A percentile compares a stretch with the other conserved stretches of the same genome.
Evolutionary conservation across 2,888 invertebrate genomes (phyloP).

Genomic region (Epirrhoe tristata): DNA sequence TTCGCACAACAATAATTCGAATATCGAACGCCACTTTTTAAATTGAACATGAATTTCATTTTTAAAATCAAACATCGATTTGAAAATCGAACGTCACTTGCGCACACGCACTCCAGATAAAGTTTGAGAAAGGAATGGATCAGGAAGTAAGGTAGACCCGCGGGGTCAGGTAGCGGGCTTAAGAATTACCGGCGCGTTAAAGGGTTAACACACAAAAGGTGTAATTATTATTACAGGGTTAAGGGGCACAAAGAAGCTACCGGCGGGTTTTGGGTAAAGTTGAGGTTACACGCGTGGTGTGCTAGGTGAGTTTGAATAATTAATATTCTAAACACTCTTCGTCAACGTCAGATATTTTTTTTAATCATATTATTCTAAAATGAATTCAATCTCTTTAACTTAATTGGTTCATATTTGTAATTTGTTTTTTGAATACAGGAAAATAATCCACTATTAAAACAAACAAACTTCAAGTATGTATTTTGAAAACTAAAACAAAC

Average conservation of each 20-base stretch:
- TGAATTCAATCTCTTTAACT: neutral
- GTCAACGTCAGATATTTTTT: constrained; percentile 30
- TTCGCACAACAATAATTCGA: constrained; percentile 42
- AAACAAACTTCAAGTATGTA: too few species aligned
- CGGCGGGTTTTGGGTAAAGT: constrained; percentile 70
- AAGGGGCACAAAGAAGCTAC: constrained; percentile 65
- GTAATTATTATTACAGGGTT: constrained; percentile 80
- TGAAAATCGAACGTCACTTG: constrained; percentile 58
- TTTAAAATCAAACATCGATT: constrained; percentile 19
- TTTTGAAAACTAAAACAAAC: neutral
- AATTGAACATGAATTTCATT: constrained; percentile 31
- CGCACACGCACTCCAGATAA: constrained; percentile 79
- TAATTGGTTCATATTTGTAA: constrained; percentile 4
- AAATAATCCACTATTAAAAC: too few species aligned
- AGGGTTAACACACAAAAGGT: constrained; percentile 82
- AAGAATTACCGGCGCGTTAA: constrained; percentile 80
- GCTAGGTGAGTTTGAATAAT: constrained; percentile 54
- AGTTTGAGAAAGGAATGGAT: constrained; percentile 78
- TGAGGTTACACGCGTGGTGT: constrained; percentile 69
- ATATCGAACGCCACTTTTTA: constrained; percentile 51
- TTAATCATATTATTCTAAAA: neutral
- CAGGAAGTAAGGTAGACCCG: constrained; percentile 75
- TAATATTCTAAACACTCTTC: constrained; percentile 43
- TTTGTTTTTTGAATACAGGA: neutral
- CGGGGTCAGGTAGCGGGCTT: constrained; percentile 82